Evolutionary conservation across 2,888 invertebrate species (phyloP), one percentile per base, ranked within the genome.

Genomic region (Cryptocephalus primarius): DNA sequence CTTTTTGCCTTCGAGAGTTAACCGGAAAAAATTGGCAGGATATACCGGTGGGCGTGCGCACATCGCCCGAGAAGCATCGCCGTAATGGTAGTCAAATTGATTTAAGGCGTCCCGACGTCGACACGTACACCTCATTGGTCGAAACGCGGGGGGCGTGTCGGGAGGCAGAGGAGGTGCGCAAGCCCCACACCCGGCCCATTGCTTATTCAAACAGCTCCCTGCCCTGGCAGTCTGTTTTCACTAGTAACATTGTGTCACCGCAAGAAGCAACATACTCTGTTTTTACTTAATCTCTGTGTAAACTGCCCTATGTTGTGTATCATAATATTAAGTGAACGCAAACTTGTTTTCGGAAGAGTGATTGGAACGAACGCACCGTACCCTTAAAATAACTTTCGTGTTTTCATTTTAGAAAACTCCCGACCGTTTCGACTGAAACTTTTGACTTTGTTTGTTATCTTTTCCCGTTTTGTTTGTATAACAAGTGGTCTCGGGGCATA

Each of bases 291-390:
- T 73, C 72, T 69, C 80, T 84, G 83, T 83, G 84, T 85, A 84
- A 85, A 84, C 84, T 78, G 73, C 74, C 72, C 70, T 74, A 80
- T 84, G 84, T 84, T 84, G 83, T 85, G 83, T 83, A 82, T 83
- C 82, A 80, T 83, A 84, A 84, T 83, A 85, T 79, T 68, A 66
- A 68, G 66, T 68, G 69, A 68, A 75, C 77, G 75, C 76, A 75
- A 76, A 73, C 75, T 75, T 77, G 78, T 78, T 77, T 78, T 70
- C 61, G 65, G 65, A 69, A 68, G 69, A 69, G 67, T 67, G 70
- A 70, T 70, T 68, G 65, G 66, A 69, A 66, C 66, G 69, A 69
- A 69, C 69, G 69, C 69, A 59, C 90, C 89, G 71, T 85, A 56
- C 59, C 52, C 55, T 60, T 64, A 54, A 61, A 65, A 64, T 60